phyloP scores from a whole-genome alignment of 2,888 invertebrate genomes.

The Therioaphis trifolii region DNA sequence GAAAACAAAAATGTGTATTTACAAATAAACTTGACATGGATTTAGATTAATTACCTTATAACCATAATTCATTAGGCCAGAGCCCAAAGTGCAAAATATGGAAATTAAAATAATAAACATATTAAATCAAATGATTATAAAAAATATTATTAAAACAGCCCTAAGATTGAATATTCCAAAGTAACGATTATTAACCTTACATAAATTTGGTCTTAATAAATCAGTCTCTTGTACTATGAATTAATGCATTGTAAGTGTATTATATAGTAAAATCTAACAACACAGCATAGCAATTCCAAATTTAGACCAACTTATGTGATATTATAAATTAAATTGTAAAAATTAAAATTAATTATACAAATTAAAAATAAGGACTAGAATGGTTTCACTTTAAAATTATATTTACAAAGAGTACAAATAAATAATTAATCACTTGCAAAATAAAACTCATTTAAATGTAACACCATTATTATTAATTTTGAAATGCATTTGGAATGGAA shows the following conservation, averaged over 20 bases:
- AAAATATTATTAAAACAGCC: slow-evolving; percentile 20
- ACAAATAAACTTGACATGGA: slow-evolving; percentile 29
- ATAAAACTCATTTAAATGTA: slow-evolving; percentile 22
- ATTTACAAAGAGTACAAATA: slow-evolving; percentile 26
- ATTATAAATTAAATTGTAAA: slow-evolving; percentile 20
- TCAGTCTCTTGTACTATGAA: slow-evolving; percentile 47
- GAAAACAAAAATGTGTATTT: slow-evolving; percentile 46
- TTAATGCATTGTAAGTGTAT: not conserved
- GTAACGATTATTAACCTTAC: slow-evolving; percentile 25
- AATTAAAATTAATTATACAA: slow-evolving; percentile 28
- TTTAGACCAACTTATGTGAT: slow-evolving; percentile 12
- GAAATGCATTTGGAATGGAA: not conserved
- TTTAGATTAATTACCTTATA: not conserved
- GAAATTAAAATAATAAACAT: slow-evolving; percentile 25
- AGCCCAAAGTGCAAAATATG: slow-evolving; percentile 38
- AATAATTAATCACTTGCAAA: not conserved
- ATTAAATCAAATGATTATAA: not conserved
- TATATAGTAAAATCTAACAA: not conserved
- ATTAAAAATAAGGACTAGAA: slow-evolving; percentile 58
- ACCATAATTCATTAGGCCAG: slow-evolving; percentile 6
- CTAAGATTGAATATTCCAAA: not conserved
- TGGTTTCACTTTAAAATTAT: slow-evolving; percentile 48
- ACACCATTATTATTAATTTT: not conserved
- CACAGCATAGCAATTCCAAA: slow-evolving; percentile 33
- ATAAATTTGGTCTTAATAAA: slow-evolving; percentile 41